Evolutionary conservation across 2,113 vertebrate genomes (phyloP).

Genomic region (Okapia johnstoni): DNA sequence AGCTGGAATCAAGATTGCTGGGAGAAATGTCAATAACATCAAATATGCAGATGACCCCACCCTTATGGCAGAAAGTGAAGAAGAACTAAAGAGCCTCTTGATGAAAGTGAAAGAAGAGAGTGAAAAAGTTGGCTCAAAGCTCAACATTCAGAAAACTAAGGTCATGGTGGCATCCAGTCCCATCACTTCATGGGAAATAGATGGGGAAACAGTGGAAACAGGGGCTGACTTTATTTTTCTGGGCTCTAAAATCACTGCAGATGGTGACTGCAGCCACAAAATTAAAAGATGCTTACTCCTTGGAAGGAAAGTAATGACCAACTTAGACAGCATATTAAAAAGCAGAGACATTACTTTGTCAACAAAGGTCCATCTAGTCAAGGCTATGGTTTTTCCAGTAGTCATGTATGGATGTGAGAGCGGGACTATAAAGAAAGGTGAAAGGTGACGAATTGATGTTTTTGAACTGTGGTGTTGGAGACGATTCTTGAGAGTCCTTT

Average conservation of each 20-base stretch:
- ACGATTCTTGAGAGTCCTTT: neutral
- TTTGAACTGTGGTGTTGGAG: neutral
- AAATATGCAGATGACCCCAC: neutral
- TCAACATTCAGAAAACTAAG: neutral
- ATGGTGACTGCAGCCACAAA: neutral
- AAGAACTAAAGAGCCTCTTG: neutral
- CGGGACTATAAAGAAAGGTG: neutral
- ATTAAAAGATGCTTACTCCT: neutral
- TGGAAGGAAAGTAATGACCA: neutral
- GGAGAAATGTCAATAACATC: neutral
- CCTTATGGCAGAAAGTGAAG: neutral
- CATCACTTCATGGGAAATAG: neutral
- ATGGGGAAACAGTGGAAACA: neutral
- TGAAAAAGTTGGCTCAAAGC: neutral
- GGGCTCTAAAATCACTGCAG: neutral
- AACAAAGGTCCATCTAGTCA: neutral
- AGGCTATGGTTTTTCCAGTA: neutral
- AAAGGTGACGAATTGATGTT: rapidly evolving
- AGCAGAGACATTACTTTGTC: neutral
- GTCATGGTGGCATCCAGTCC: neutral
- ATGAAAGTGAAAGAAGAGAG: neutral
- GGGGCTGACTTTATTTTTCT: neutral
- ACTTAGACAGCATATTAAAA: neutral
- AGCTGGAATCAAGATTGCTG: neutral
- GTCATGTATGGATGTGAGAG: neutral